A percentile compares a stretch with the other conserved stretches of the same genome.
Evolutionary conservation across 2,888 invertebrate genomes (phyloP).

Genomic region (Diaperis boleti): DNA sequence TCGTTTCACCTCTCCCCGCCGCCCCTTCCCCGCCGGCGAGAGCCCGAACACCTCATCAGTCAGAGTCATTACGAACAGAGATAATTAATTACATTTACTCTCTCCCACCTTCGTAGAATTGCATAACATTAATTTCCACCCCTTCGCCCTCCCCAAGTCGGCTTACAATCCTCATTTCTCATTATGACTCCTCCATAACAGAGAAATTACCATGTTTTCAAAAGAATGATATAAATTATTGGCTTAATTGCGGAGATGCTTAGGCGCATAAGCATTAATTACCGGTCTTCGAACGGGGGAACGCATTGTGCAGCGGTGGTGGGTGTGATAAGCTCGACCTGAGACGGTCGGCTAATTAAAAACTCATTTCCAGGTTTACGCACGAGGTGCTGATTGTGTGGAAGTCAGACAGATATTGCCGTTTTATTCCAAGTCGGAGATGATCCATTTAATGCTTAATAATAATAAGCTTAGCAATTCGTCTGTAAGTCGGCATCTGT

Average conservation of each 20-base stretch:
- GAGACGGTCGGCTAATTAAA: constrained; percentile 34
- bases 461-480: too few species aligned
- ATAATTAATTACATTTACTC: constrained; percentile 76
- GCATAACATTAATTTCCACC: constrained; percentile 68
- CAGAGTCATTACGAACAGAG: constrained; percentile 74
- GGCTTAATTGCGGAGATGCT: constrained; percentile 62
- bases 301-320: constrained; percentile 34
- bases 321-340: constrained; percentile 34
- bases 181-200: constrained; percentile 64
- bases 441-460: too few species aligned
- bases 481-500: too few species aligned
- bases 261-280: constrained; percentile 60
- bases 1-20: constrained; percentile 56
- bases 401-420: too few species aligned
- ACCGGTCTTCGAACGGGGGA: constrained; percentile 57
- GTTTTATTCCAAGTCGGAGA: too few species aligned
- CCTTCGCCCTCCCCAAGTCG: constrained; percentile 49
- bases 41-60: constrained; percentile 71
- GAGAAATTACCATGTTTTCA: constrained; percentile 53
- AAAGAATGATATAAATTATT: constrained; percentile 63
- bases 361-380: constrained; percentile 32
- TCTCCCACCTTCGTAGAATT: constrained; percentile 69
- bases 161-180: constrained; percentile 65
- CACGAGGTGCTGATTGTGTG: constrained; percentile 7
- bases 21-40: constrained; percentile 54